phyloP scores from a whole-genome alignment of 2,888 invertebrate genomes.

The Limenitis camilla region DNA sequence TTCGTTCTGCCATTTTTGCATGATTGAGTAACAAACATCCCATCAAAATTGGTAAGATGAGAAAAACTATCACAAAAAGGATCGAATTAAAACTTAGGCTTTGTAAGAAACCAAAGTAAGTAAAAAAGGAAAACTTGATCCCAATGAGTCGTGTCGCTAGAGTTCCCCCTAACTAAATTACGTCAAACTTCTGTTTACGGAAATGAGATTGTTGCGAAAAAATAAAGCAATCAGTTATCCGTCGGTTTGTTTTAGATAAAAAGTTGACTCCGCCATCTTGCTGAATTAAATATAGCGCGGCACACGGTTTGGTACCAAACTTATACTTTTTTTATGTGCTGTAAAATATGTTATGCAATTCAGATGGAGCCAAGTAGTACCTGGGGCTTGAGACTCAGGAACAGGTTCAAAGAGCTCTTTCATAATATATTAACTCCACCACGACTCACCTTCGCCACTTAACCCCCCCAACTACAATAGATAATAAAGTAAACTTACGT shows the following conservation, averaged over 20 bases:
- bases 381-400: conserved; percentile 17
- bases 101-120: background rate
- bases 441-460: too few species aligned
- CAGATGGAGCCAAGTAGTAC: too few species aligned
- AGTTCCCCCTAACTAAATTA: conserved; percentile 21
- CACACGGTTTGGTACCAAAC: conserved; percentile 3
- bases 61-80: background rate
- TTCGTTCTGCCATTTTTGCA: too few species aligned
- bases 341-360: too few species aligned
- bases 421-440: too few species aligned
- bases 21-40: too few species aligned
- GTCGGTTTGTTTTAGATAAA: conserved; percentile 48
- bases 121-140: background rate
- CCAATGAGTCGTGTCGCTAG: conserved; percentile 2
- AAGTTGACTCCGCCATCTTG: conserved; percentile 45
- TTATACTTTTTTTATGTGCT: too few species aligned
- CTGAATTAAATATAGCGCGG: conserved; percentile 31
- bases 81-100: background rate
- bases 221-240: conserved; percentile 55
- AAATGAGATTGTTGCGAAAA: conserved; percentile 33
- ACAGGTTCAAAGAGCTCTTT: conserved; percentile 34
- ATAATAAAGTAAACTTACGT: too few species aligned
- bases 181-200: conserved; percentile 35
- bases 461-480: too few species aligned
- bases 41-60: too few species aligned